A percentile compares a stretch with the other conserved stretches of the same genome.
Conservation (phyloP, 2,113 vertebrate species). For the Morone saxatilis region DNA sequence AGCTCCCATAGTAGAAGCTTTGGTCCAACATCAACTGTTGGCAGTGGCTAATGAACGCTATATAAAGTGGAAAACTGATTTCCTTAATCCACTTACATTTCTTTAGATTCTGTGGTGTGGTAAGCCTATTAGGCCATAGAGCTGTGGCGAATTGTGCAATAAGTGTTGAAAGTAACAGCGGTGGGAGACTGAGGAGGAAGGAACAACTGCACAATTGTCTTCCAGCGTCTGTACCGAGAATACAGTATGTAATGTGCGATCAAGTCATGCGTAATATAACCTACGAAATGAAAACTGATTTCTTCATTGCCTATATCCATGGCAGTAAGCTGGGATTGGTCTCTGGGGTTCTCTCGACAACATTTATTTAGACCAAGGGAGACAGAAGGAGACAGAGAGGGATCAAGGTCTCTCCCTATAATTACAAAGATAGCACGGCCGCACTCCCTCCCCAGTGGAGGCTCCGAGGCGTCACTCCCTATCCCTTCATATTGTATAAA, state of each 20-base stretch:
- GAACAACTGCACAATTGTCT: slow-evolving; percentile 55
- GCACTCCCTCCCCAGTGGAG: slow-evolving; percentile 60
- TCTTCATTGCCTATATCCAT: slow-evolving; percentile 60
- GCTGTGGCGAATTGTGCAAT: slow-evolving; percentile 65
- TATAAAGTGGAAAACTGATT: slow-evolving; percentile 68
- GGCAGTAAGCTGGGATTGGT: slow-evolving; percentile 31
- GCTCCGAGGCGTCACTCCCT: slow-evolving; percentile 72
- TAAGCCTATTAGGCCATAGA: slow-evolving; percentile 72
- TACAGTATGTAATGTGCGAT: slow-evolving; percentile 30
- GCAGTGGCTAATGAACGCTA: slow-evolving; percentile 64
- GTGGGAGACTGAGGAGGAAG: slow-evolving; percentile 52
- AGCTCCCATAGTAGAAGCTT: slow-evolving; percentile 53
- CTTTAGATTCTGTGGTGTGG: slow-evolving; percentile 61
- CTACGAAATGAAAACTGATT: slow-evolving; percentile 42
- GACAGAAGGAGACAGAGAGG: slow-evolving; percentile 59
- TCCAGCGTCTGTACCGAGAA: background rate
- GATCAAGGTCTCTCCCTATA: slow-evolving; percentile 74
- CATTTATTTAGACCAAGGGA: slow-evolving; percentile 59
- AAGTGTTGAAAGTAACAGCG: slow-evolving; percentile 61
- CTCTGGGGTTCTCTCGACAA: slow-evolving; percentile 46
- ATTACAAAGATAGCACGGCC: slow-evolving; percentile 80
- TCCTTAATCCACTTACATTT: slow-evolving; percentile 78
- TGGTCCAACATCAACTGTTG: slow-evolving; percentile 55
- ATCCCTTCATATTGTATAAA: slow-evolving; percentile 79
- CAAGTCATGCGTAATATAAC: slow-evolving; percentile 25